phyloP scores from a whole-genome alignment of 37 sponge, comb jelly and placozoan genomes.

The Haliclona indistincta region DNA sequence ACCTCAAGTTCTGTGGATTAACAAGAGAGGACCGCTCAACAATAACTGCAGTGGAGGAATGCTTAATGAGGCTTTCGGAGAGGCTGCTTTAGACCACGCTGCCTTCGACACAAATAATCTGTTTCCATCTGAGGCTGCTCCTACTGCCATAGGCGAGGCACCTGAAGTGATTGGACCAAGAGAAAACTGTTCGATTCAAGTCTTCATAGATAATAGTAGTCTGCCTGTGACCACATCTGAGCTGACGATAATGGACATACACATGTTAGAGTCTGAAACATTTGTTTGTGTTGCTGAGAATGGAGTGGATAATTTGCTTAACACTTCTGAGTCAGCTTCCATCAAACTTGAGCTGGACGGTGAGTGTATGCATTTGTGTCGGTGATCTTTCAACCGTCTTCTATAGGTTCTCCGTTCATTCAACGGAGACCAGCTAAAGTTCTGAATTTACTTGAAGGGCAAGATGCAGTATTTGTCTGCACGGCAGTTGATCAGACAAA shows the following conservation, averaged over 20 bases:
- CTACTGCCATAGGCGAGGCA: no score
- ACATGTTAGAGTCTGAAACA: not conserved
- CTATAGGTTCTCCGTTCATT: no score
- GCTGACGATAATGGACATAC: not conserved
- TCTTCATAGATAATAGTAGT: no score
- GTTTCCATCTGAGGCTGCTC: not conserved
- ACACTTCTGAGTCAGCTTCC: not conserved
- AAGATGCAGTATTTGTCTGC: no score
- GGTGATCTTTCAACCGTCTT: no score
- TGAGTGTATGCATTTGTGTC: not conserved
- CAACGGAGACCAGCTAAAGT: no score
- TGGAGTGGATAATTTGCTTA: not conserved
- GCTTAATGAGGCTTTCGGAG: not conserved
- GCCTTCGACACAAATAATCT: not conserved
- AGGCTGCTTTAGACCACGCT: not conserved
- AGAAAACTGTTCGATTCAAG: no score
- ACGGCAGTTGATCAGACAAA: no score
- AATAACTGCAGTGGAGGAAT: not conserved
- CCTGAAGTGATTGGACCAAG: no score
- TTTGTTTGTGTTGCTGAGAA: not conserved
- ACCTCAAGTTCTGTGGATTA: not conserved
- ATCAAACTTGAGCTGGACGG: constrained; percentile 1
- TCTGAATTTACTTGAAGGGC: no score
- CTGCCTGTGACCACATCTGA: not conserved
- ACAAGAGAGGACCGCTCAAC: not conserved